Percentiles rank a stretch among this genome's conserved stretches.
Conservation (phyloP, 2,888 invertebrate species). For the Pristionchus arcanus region DNA sequence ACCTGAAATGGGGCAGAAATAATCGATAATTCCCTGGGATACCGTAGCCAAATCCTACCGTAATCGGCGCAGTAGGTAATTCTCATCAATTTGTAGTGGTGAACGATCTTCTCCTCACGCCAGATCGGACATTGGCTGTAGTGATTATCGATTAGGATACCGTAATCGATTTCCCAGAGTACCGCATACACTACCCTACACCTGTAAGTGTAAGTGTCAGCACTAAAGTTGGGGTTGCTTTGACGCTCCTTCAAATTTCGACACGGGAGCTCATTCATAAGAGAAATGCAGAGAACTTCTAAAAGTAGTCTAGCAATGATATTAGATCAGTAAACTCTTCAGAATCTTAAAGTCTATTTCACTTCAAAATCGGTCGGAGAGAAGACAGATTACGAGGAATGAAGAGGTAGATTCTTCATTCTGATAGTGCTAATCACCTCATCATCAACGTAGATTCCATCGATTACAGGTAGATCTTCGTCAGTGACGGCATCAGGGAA, state of each 20-base stretch:
- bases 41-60: constrained; percentile 29
- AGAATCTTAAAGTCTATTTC: neutral
- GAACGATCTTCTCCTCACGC: constrained; percentile 74
- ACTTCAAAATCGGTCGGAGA: too few relatives aligned
- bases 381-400: too few relatives aligned
- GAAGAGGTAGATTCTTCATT: too few relatives aligned
- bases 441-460: constrained; percentile 31
- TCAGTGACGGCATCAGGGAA: constrained; percentile 53
- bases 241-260: neutral
- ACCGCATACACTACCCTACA: too few relatives aligned
- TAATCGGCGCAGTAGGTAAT: constrained; percentile 70
- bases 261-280: neutral
- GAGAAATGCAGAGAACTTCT: neutral
- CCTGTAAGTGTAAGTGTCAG: constrained; percentile 47
- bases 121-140: constrained; percentile 68
- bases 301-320: neutral
- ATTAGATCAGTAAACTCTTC: too few relatives aligned
- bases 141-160: neutral
- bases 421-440: neutral
- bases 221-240: neutral
- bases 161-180: neutral
- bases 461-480: constrained; percentile 52
- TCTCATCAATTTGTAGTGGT: constrained; percentile 75
- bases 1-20: too few relatives aligned
- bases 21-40: neutral